Evolutionary conservation across 2,888 invertebrate species (phyloP), one percentile per base, ranked within the genome.

Genomic region (Rhingia rostrata): DNA sequence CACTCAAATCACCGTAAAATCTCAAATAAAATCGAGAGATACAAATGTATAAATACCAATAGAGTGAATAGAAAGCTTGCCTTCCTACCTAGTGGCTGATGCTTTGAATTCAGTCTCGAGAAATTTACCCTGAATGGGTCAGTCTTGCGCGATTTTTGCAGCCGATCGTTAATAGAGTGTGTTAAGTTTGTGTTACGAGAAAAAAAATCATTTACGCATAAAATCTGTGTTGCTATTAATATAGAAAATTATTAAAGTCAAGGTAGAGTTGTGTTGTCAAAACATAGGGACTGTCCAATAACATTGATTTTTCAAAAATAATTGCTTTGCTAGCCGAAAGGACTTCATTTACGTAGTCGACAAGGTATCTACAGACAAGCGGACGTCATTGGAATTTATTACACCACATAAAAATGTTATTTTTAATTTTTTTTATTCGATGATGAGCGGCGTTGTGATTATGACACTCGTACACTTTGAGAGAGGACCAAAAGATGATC

Each of bases 321-420:
- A 69, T 77, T 41, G 35, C 53, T 54, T 63, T 12, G 12, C 14
- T 73, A 22, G 22, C 7, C 5, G 22, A 56, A 77, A 49, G 37
- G 39, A 45, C 9, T 30, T 7, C n/a, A 2, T 10, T 35, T 9
- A 32, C 14, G n/a, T 4, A 9, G 79, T 81, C 41, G 86, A 82
- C 87, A 86, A 80, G 74, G 69, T 37, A 75, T 39, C 67, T 56
- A 70, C 83, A 75, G 79, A 87, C 86, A 87, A 73, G 85, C 86
- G 84, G 86, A 87, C 87, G 85, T 83, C 86, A 87, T 70, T 70
- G 64, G 63, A 85, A 81, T 86, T 70, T 51, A 49, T 53, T 77
- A 47, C 60, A 69, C 85, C 78, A 22, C 22, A 54, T 69, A 73
- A 60, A 84, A 74, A 85, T 66, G 51, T 67, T 82, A 77, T 47